Evolutionary conservation across 2,797 vertebrate genomes (phyloP).

Genomic region (Muscicapa comitata): DNA sequence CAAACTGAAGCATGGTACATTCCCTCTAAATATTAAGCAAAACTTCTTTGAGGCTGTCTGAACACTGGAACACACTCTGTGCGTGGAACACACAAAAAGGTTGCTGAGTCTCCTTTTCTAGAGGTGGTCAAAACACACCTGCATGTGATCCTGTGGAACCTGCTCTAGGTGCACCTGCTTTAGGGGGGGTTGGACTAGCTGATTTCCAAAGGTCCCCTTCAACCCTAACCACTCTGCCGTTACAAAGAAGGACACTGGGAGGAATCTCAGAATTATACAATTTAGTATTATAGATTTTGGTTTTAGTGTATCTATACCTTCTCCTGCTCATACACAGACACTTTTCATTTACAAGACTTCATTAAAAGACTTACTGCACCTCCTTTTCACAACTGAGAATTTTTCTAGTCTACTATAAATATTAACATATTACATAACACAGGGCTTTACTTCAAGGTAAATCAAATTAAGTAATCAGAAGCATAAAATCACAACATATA

Average conservation of each 20-base stretch:
- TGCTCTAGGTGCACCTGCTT: background rate
- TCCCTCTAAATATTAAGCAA: background rate
- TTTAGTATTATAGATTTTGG: background rate
- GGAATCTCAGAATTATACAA: background rate
- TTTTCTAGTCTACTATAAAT: background rate
- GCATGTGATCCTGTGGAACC: background rate
- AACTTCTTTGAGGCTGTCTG: background rate
- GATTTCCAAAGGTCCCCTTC: background rate
- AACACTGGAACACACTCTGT: background rate
- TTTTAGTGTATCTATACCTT: background rate
- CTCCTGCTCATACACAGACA: background rate
- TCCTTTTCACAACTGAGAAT: background rate
- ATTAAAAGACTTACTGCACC: background rate
- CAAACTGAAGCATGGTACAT: background rate
- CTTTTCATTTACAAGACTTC: background rate
- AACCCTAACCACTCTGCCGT: background rate
- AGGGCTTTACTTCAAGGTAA: background rate
- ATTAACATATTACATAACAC: background rate
- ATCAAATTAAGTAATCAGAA: background rate
- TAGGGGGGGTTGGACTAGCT: background rate
- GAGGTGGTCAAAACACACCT: fast-evolving
- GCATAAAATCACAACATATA: background rate
- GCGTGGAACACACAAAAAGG: background rate
- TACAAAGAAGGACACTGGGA: background rate
- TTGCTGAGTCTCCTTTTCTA: background rate